A percentile compares a stretch with the other conserved stretches of the same genome.
These are phyloP conservation scores for Trachops cirrhosus DNA, from an alignment of 2,797 vertebrate species.

Conservation along the genomic window DNA sequence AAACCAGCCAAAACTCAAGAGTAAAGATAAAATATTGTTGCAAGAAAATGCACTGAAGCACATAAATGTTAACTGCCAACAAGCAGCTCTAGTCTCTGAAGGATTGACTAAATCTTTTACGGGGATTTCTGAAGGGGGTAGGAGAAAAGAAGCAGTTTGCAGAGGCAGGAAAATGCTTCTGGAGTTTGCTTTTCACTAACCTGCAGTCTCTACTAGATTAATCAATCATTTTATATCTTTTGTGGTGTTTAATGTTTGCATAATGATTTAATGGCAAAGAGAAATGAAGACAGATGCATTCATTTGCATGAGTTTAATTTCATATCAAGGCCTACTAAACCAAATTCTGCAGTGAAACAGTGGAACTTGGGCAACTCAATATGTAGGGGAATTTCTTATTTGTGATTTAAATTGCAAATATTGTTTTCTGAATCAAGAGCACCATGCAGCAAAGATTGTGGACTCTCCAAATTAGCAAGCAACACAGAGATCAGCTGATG, in stretches of 20 bases:
- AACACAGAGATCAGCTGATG: background rate
- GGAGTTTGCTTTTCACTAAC: constrained; percentile 60
- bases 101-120: constrained; percentile 46
- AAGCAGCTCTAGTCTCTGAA: constrained; percentile 50
- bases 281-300: constrained; percentile 79
- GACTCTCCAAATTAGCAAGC: background rate
- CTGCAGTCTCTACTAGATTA: constrained; percentile 42
- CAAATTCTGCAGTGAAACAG: constrained; percentile 55
- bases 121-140: background rate
- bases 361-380: constrained; percentile 42
- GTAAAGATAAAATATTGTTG: constrained; percentile 46
- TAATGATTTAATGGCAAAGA: constrained; percentile 75
- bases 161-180: constrained; percentile 25
- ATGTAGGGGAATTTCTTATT: constrained; percentile 30
- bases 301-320: constrained; percentile 74
- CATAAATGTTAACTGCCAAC: constrained; percentile 52
- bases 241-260: constrained; percentile 75
- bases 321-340: constrained; percentile 65
- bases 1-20: constrained; percentile 50
- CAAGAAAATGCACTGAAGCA: constrained; percentile 65
- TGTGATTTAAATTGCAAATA: constrained; percentile 57
- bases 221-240: constrained; percentile 74
- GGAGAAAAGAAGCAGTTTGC: background rate
- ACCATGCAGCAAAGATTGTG: constrained; percentile 2
- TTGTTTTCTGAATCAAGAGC: constrained; percentile 33